phyloP scores from a whole-genome alignment of 2,888 invertebrate genomes.

The Microctonus aethiopoides region DNA sequence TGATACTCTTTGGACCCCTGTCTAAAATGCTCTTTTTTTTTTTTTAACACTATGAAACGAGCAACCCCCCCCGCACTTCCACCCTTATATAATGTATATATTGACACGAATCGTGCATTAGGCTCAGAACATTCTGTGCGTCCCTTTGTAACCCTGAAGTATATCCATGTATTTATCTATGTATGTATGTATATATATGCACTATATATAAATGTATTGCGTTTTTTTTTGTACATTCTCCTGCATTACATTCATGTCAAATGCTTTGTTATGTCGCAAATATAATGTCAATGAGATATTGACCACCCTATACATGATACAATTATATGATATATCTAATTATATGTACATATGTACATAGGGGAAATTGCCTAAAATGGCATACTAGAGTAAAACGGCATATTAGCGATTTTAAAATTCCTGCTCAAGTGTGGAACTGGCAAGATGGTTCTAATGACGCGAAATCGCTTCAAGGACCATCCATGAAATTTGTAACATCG shows the following conservation, averaged over 20 bases:
- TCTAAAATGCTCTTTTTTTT: background rate
- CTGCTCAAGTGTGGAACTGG: no score
- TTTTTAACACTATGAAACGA: background rate
- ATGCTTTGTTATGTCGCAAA: background rate
- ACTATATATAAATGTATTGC: no score
- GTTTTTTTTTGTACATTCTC: background rate
- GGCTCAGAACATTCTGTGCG: conserved; percentile 56
- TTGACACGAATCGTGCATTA: conserved; percentile 66
- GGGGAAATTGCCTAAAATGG: no score
- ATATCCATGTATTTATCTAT: background rate
- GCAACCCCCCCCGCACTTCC: conserved; percentile 6
- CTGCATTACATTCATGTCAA: background rate
- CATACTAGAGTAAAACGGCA: no score
- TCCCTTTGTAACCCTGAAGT: background rate
- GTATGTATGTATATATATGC: background rate
- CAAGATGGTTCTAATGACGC: no score
- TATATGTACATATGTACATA: no score
- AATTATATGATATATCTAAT: background rate
- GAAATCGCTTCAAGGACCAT: no score
- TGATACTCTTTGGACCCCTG: background rate
- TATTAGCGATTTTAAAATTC: no score
- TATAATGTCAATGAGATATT: conserved; percentile 3
- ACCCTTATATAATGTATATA: conserved; percentile 23
- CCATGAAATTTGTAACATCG: no score
- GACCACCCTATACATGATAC: conserved; percentile 8